These are phyloP conservation scores for Nibea coibor DNA, from an alignment of 2,113 vertebrate genomes.

Conservation along the genomic window DNA sequence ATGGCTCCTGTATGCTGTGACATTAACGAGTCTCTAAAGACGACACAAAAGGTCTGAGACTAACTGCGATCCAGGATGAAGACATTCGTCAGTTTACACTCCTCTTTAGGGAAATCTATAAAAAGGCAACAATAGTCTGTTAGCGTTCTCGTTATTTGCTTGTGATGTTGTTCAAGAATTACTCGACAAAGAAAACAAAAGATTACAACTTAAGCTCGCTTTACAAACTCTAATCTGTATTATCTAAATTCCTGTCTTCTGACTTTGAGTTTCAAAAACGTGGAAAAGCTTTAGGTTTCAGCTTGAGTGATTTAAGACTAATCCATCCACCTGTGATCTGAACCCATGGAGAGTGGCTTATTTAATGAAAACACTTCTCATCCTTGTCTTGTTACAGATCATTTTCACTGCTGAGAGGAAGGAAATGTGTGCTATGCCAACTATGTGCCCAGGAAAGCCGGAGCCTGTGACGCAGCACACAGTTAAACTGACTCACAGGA, in stretches of 20 bases:
- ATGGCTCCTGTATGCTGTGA: not conserved
- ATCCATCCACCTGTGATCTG: not conserved
- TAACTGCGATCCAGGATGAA: not conserved
- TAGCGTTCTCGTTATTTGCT: not conserved
- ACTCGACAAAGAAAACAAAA: not conserved
- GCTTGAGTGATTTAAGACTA: not conserved
- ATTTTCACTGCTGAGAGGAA: not conserved
- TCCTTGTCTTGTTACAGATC: not conserved
- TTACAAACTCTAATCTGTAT: not conserved
- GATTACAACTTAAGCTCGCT: not conserved
- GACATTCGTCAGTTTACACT: not conserved
- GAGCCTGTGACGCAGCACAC: not conserved
- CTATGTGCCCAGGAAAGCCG: not conserved
- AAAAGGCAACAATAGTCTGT: too few relatives aligned
- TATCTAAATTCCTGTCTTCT: not conserved
- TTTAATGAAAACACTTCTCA: not conserved
- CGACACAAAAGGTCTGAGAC: not conserved
- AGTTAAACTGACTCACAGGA: conserved; percentile 89
- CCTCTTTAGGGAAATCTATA: too few relatives aligned
- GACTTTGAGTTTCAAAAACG: not conserved
- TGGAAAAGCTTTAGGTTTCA: not conserved
- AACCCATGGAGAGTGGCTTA: not conserved
- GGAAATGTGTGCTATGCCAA: conserved; percentile 7
- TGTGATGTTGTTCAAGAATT: not conserved
- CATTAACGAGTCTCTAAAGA: not conserved